Evolutionary conservation across 2,797 vertebrate genomes (phyloP).

Genomic region (Muraenolepis orangiensis): DNA sequence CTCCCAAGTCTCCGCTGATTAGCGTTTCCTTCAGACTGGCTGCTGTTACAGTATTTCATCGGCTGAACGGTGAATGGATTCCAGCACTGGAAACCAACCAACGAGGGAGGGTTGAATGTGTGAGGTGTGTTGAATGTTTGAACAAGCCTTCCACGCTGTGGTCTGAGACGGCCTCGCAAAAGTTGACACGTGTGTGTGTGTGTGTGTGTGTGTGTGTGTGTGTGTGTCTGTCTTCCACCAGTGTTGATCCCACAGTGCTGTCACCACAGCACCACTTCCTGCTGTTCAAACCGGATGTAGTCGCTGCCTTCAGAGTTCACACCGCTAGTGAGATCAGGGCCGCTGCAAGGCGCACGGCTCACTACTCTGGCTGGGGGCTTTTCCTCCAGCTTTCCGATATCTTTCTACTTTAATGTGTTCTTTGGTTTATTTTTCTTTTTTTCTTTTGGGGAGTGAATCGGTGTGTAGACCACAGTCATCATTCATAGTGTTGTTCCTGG

Average conservation of each 20-base stretch:
- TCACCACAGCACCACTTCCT: neutral
- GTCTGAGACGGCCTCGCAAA: no score
- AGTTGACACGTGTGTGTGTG: no score
- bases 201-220: no score
- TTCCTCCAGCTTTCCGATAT: neutral
- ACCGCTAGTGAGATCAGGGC: neutral
- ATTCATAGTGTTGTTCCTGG: constrained; percentile 39
- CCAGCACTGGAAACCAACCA: neutral
- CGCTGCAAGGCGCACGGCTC: neutral
- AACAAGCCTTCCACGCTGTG: neutral
- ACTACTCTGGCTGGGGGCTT: neutral
- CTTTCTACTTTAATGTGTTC: constrained; percentile 7
- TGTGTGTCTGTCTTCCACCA: no score
- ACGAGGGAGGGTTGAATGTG: neutral
- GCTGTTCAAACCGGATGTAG: neutral
- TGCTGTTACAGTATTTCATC: neutral
- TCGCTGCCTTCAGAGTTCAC: neutral
- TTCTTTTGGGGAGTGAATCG: constrained; percentile 22
- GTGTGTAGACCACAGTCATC: constrained; percentile 41
- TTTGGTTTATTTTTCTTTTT: constrained; percentile 11
- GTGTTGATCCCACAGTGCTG: neutral
- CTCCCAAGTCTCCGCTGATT: no score
- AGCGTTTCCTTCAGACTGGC: neutral
- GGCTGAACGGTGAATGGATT: no score
- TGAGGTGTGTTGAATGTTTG: neutral